A percentile compares a stretch with the other conserved stretches of the same genome.
These are phyloP conservation scores for Habroteleia sp. DNA, from an alignment of 2,888 invertebrate genomes.

Conservation along the genomic window DNA sequence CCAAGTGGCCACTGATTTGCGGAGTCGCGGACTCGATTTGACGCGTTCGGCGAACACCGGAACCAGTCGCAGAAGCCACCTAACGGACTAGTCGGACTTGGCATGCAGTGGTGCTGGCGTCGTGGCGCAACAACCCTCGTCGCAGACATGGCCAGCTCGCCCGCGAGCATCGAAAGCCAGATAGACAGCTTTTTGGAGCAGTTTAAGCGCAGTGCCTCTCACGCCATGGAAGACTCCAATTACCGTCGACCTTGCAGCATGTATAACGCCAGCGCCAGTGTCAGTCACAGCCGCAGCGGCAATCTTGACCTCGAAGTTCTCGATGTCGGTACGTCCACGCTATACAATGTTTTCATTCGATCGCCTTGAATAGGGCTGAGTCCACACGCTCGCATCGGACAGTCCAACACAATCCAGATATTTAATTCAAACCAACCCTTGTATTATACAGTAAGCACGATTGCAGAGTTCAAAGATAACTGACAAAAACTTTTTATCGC, in stretches of 20 bases:
- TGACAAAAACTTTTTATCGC: no score
- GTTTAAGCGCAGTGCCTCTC: constrained; percentile 89
- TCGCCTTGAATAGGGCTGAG: not conserved
- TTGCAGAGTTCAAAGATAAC: no score
- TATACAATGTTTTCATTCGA: not conserved
- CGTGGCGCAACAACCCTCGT: not conserved
- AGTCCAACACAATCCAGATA: no score
- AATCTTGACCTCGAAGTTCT: constrained; percentile 78
- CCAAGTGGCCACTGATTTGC: not conserved
- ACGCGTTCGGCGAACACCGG: not conserved
- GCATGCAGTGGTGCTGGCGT: constrained; percentile 9
- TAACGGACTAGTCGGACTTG: not conserved
- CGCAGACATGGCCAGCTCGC: constrained; percentile 84
- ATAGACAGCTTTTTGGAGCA: constrained; percentile 92
- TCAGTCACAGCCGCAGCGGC: constrained; percentile 77
- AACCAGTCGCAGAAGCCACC: no score
- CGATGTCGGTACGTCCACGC: constrained; percentile 74
- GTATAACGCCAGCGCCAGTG: constrained; percentile 75
- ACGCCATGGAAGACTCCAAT: constrained; percentile 85
- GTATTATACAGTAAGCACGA: no score
- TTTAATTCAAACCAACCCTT: no score
- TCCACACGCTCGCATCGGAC: no score
- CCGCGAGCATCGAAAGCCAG: constrained; percentile 89
- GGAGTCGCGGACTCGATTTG: constrained; percentile 9
- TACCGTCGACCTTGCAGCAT: constrained; percentile 64